Percentiles rank a stretch among this genome's conserved stretches.
phyloP scores from a whole-genome alignment of 2,797 vertebrate genomes.

The Acanthurus tractus region DNA sequence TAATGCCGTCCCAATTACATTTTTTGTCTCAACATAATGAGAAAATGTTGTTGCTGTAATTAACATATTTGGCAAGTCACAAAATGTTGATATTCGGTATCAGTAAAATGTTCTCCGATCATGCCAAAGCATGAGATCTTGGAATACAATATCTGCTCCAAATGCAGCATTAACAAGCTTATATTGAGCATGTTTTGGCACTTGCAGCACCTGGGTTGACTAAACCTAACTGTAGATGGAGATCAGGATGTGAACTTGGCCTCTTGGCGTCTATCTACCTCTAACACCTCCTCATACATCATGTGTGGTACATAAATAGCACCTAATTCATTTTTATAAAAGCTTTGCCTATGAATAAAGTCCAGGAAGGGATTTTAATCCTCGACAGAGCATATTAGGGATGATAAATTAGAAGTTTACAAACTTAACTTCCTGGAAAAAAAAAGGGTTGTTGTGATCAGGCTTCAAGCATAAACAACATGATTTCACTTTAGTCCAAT shows the following conservation, averaged over 20 bases:
- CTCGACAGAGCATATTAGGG: neutral
- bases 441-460: neutral
- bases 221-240: neutral
- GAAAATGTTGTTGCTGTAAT: neutral
- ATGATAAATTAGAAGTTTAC: neutral
- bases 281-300: neutral
- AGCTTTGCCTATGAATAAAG: neutral
- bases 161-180: too few species aligned
- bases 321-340: neutral
- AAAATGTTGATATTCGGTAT: neutral
- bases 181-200: neutral
- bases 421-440: neutral
- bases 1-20: too few species aligned
- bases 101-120: neutral
- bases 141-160: neutral
- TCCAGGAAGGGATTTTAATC: neutral
- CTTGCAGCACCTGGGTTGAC: neutral
- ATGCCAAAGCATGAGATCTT: neutral
- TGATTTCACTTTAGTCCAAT: neutral
- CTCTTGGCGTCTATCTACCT: neutral
- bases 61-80: neutral
- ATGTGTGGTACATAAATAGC: neutral
- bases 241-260: too few species aligned
- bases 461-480: neutral
- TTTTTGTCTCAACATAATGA: neutral